These are phyloP conservation scores for Bombus fervidus DNA, from an alignment of 1,140 invertebrate genomes.

Conservation along the genomic window DNA sequence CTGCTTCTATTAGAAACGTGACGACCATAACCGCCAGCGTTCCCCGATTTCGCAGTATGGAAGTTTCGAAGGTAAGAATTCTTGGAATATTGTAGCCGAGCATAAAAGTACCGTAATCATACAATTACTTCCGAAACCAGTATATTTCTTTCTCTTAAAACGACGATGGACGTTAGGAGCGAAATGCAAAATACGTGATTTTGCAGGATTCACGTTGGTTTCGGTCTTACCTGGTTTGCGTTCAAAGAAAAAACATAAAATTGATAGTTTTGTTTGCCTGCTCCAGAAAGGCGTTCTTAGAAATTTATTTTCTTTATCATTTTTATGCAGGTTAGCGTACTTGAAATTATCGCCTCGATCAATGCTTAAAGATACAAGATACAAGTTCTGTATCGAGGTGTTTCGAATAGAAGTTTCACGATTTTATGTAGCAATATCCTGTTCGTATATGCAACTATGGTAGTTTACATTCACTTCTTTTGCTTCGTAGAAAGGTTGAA, in stretches of 20 bases:
- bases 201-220: background rate
- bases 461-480: too few species aligned
- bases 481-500: too few species aligned
- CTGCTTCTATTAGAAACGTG: conserved; percentile 56
- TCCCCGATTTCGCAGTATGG: background rate
- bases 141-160: background rate
- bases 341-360: background rate
- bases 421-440: background rate
- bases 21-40: conserved; percentile 27
- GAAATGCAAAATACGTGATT: background rate
- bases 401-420: background rate
- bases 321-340: background rate
- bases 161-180: conserved; percentile 4
- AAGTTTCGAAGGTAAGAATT: conserved; percentile 6
- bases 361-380: background rate
- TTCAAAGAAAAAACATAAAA: background rate
- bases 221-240: background rate
- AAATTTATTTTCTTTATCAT: background rate
- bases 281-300: background rate
- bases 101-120: conserved; percentile 35
- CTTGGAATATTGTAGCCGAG: conserved; percentile 35
- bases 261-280: background rate
- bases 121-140: background rate
- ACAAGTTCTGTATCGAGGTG: background rate
- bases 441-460: too few species aligned